phyloP scores from a whole-genome alignment of 2,888 invertebrate genomes.

The Eilema depressum region DNA sequence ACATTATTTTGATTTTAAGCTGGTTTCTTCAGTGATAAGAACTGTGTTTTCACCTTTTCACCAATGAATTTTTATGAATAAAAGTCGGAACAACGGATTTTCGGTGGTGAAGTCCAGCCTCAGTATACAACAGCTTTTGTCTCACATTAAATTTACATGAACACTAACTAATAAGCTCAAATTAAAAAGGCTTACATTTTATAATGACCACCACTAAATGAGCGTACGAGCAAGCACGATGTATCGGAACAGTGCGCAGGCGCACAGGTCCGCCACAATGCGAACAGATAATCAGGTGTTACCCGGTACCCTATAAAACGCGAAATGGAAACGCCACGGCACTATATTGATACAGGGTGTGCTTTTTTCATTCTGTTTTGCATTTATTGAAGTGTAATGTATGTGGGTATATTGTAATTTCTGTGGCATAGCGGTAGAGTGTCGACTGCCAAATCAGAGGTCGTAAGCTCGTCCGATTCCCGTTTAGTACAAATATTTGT shows the following conservation, averaged over 20 bases:
- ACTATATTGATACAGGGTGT: conserved; percentile 54
- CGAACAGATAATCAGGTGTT: conserved; percentile 81
- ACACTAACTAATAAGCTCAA: background rate
- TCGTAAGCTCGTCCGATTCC: background rate
- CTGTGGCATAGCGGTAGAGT: background rate
- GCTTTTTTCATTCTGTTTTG: background rate
- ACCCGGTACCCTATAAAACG: conserved; percentile 82
- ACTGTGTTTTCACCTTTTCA: background rate
- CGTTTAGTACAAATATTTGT: background rate
- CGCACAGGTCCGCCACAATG: conserved; percentile 55
- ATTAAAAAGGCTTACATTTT: background rate
- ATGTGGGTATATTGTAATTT: background rate
- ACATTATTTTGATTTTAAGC: too few relatives aligned
- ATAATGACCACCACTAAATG: background rate
- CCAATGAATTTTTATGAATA: background rate
- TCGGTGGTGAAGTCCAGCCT: background rate
- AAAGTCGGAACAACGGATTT: background rate
- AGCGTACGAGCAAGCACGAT: background rate
- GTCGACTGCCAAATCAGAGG: background rate
- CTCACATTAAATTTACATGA: background rate
- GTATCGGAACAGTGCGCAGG: conserved; percentile 25
- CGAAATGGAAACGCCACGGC: conserved; percentile 72
- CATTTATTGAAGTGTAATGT: background rate
- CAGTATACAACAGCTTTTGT: background rate
- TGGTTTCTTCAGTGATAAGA: too few relatives aligned